Conservation (phyloP, 1,140 invertebrate genomes). For the Eurosta solidaginis region DNA sequence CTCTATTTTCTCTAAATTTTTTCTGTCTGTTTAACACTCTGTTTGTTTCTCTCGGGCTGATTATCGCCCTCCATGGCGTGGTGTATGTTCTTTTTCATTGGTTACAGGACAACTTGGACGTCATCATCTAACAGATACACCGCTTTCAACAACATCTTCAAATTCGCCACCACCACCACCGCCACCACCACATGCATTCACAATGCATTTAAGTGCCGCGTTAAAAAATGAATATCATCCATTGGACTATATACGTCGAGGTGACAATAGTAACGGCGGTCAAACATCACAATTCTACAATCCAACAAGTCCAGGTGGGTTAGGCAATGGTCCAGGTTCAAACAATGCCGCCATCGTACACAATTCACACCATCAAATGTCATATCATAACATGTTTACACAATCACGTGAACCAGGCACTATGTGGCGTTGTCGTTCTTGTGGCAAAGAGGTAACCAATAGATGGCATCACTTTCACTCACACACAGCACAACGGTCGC, state of each 20-base stretch:
- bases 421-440: conserved; percentile 77
- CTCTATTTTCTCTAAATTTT: not conserved
- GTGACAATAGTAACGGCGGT: conserved; percentile 46
- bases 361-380: conserved; percentile 64
- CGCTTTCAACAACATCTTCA: conserved; percentile 53
- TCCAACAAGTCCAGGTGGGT: conserved; percentile 14
- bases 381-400: conserved; percentile 81
- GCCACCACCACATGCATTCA: conserved; percentile 48
- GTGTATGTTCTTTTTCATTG: conserved; percentile 60
- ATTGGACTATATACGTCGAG: conserved; percentile 49
- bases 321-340: not conserved
- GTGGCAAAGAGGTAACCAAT: conserved; percentile 83
- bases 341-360: conserved; percentile 38
- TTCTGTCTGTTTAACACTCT: conserved; percentile 33
- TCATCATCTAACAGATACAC: conserved; percentile 43
- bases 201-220: conserved; percentile 52
- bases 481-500: conserved; percentile 76
- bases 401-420: conserved; percentile 69
- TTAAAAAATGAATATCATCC: conserved; percentile 52
- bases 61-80: conserved; percentile 60
- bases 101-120: conserved; percentile 54
- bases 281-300: conserved; percentile 31
- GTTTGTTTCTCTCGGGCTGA: conserved; percentile 51
- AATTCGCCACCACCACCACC: conserved; percentile 54
- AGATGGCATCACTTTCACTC: conserved; percentile 86